Conservation (phyloP, 2,113 vertebrate genomes). For the Noctilio leporinus region DNA sequence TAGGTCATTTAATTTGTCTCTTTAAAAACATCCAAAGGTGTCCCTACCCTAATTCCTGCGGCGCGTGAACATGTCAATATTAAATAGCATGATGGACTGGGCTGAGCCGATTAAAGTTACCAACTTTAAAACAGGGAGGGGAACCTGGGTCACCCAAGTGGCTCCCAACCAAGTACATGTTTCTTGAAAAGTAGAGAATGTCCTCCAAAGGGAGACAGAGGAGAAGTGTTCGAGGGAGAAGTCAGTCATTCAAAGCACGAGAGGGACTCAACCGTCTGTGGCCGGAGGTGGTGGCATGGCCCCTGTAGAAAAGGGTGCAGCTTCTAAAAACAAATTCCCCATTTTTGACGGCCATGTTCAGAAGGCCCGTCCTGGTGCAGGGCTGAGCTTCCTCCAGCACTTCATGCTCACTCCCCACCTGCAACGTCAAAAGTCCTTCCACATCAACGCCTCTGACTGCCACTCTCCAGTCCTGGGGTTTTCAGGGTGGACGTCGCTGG, state of each 20-base stretch:
- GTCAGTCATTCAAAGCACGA: neutral
- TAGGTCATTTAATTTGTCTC: slow-evolving; percentile 10
- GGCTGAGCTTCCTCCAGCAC: neutral
- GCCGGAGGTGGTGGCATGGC: neutral
- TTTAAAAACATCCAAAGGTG: slow-evolving; percentile 1
- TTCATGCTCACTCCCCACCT: neutral
- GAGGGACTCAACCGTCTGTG: neutral
- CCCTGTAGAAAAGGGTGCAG: neutral
- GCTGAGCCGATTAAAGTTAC: neutral
- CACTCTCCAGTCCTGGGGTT: neutral
- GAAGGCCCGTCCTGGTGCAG: neutral
- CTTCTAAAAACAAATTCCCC: neutral
- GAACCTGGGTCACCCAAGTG: neutral
- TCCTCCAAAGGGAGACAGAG: neutral
- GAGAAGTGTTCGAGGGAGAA: neutral
- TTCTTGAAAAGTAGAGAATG: neutral
- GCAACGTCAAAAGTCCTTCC: rapidly evolving
- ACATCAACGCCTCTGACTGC: neutral
- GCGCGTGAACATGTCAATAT: neutral
- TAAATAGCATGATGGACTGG: neutral
- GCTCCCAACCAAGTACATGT: neutral
- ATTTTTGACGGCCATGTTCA: neutral
- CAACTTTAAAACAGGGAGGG: neutral
- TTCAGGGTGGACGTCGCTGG: neutral
- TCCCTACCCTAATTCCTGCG: neutral